Base-by-base conservation (phyloP, 53 echinoderm and acorn worm species). In the Hippasteria phrygiana region DNA sequence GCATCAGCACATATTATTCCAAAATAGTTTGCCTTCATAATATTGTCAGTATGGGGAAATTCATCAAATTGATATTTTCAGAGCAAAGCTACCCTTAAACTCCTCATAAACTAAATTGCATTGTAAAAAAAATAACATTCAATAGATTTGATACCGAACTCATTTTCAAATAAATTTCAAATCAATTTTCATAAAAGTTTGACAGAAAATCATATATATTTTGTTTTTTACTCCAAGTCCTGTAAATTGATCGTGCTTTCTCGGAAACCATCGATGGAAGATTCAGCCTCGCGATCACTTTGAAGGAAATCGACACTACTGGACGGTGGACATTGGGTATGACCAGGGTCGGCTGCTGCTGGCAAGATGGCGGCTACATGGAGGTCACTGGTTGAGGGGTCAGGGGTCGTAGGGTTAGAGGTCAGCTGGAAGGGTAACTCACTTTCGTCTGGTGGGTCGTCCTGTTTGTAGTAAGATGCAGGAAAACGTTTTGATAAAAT, bases 191-290 rank as follows among this genome's bases (percentile, higher is more conserved):
- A n/a, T n/a, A 26, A 59, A 59, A 59, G 46, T 5, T 20, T 9
- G 20, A 59, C 22, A 24, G 59, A 59, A 24, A 8, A 24, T 9
- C 26, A 2, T 3, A 59, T 22, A 51, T 51, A 5, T 26, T 5
- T 3, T 36, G 32, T 10, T 33, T 35, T 35, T 87, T 81, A 98
- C 54, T 93, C 99, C 62, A 99, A 80, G 64, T 99, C 99, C 81
- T 99, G 99, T n/a, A 99, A 55, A 73, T 99, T 99, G 11, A 99
- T 99, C 5, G 99, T 99, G 46, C 99, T 99, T 55, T 94, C 93
- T 76, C 93, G 76, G 75, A 99, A 96, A 32, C 88, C 83, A 0
- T 75, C 71, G 11, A 93, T 90, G n/a, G 70, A 77, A 6, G 80
- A 75, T 47, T 87, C 91, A 0, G 89, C 62, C 46, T 80, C 88